Evolutionary conservation across 2,113 vertebrate species (phyloP), one percentile per base, ranked within the genome.

Genomic region (Eudyptes chrysolophus): DNA sequence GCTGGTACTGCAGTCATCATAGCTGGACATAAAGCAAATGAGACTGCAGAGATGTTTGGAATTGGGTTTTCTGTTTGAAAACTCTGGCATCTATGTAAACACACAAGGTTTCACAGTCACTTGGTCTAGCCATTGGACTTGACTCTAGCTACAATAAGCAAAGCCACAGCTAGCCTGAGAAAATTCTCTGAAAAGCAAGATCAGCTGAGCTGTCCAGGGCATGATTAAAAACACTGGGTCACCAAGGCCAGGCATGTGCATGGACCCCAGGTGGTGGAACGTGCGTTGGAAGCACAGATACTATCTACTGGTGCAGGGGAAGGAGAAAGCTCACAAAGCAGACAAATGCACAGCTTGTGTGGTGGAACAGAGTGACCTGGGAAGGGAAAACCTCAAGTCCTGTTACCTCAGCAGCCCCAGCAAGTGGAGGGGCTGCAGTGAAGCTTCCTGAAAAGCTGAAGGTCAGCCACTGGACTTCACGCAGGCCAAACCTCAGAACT

Each of bases 11-110:
- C 54, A 83, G 49, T 84, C 62, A 3, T 76, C 70, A 66, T 64
- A 58, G 87, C 90, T 80, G 95, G 96, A 40, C 90, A 61, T 16
- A 24, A 76, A 94, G 65, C 16, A 94, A 79, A 89, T 29, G 90
- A 61, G 70, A 11, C 69, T 87, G 87, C 52, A 55, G 93, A 52
- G 84, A 19, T 46, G 78, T 57, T 65, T 92, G 89, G 30, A 68
- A 22, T 1, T 64, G 48, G 55, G 36, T 62, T 85, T 13, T 42
- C 36, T 68, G 29, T 86, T 29, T 16, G 95, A 32, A 78, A 58
- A 72, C 49, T 36, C 79, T 57, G 77, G 71, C 30, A 49, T 74
- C 79, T 88, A 11, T 34, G 58, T 11, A 60, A 68, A 15, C 52
- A 55, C 74, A 49, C 64, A 44, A 51, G 16, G 55, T 17, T 74